These are phyloP conservation scores for Empis livida DNA, from an alignment of 2,888 invertebrate species.

Conservation along the genomic window DNA sequence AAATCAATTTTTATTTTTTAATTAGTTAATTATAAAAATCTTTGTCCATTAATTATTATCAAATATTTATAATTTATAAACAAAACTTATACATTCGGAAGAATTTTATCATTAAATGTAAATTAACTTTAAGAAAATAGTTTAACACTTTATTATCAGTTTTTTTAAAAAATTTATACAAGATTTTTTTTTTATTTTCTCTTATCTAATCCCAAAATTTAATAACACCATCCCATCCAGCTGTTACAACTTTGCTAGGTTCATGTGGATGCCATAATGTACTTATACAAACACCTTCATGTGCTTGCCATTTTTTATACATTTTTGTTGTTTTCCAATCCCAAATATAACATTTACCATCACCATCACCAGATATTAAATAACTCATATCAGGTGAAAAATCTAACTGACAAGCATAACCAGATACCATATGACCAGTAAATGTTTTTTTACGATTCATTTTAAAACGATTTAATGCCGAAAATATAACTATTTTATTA, in stretches of 20 bases:
- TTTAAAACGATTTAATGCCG: constrained; percentile 92
- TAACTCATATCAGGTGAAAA: constrained; percentile 99
- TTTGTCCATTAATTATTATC: not conserved
- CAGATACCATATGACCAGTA: constrained; percentile 98
- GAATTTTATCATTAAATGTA: not conserved
- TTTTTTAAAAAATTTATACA: not conserved
- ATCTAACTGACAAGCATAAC: constrained; percentile 93
- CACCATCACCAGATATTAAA: constrained; percentile 94
- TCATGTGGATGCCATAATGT: constrained; percentile 98
- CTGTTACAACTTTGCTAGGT: constrained; percentile 91
- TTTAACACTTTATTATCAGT: not conserved
- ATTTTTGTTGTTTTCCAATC: constrained; percentile 99
- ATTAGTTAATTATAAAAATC: not conserved
- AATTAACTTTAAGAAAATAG: not conserved
- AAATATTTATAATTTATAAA: not conserved
- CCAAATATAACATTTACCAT: constrained; percentile 98
- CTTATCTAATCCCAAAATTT: constrained; percentile 89
- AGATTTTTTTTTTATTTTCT: not conserved
- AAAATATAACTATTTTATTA: constrained; percentile 96
- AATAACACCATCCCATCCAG: constrained; percentile 97
- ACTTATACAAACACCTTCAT: constrained; percentile 92
- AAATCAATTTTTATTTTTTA: not conserved
- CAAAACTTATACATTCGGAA: not conserved
- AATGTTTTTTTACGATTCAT: constrained; percentile 97
- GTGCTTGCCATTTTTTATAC: constrained; percentile 98